Percentiles rank a stretch among this genome's conserved stretches.
These are phyloP conservation scores for Serinus canaria DNA, from an alignment of 2,113 vertebrate genomes.

Conservation along the genomic window DNA sequence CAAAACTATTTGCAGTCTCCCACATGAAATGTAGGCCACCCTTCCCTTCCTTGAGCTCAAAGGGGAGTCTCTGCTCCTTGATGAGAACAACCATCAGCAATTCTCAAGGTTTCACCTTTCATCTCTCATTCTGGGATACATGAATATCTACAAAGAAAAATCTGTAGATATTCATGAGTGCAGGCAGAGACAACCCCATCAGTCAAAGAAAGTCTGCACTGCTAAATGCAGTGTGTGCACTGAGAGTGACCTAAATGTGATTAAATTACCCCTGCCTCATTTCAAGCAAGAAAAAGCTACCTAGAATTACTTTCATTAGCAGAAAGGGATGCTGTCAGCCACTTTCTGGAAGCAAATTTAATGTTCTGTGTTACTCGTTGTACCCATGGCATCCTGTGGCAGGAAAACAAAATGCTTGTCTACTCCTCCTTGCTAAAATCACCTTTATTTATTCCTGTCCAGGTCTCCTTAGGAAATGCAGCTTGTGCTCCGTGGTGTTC, in stretches of 20 bases:
- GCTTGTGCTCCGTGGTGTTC: neutral
- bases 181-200: neutral
- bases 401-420: constrained; percentile 15
- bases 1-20: neutral
- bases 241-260: constrained; percentile 51
- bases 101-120: constrained; percentile 7
- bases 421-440: neutral
- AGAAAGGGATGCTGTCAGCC: constrained; percentile 22
- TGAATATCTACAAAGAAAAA: constrained; percentile 32
- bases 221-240: constrained; percentile 27
- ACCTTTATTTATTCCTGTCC: neutral
- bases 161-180: neutral
- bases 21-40: neutral
- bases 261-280: constrained; percentile 44
- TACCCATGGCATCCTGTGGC: neutral
- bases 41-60: neutral
- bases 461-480: neutral
- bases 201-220: neutral
- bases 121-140: neutral
- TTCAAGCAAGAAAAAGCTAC: constrained; percentile 32
- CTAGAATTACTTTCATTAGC: constrained; percentile 56
- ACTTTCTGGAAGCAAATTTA: neutral
- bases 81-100: neutral
- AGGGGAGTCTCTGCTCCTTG: neutral
- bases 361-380: neutral